Base-by-base conservation (phyloP, 1,140 invertebrate species). In the Cephus cinctus region DNA sequence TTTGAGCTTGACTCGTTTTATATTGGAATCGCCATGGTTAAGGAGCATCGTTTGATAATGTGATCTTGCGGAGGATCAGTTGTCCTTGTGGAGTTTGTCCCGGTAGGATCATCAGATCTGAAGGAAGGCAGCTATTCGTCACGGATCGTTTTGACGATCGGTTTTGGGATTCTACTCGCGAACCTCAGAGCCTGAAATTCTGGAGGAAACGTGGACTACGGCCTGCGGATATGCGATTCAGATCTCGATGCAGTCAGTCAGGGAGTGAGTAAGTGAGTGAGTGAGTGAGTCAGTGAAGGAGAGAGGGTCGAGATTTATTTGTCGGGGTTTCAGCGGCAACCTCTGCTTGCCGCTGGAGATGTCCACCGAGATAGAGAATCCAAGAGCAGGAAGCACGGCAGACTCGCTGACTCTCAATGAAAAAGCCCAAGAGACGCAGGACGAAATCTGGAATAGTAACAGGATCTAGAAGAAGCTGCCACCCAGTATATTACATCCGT, bases 321-420 rank as follows among this genome's bases (percentile, higher is more conserved):
- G 63, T 61, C 64, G 58, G 63, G 54, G 45, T 50, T 49, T 50
- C 45, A 56, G 62, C 57, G 54, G 57, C 56, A 55, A 59, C 50
- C 54, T 56, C 53, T 45, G 49, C 45, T 38, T 47, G 52, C 43
- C 52, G 54, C 54, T 27, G 47, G 57, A 69, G 71, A 75, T 72
- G 66, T 61, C 61, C 61, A 56, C 52, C 18, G 43, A 72, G 71
- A 72, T 70, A 75, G 56, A 49, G 50, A 49, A 52, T 61, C 61
- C 61, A 54, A 65, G 61, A 69, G 62, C 65, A 69, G 69, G 71
- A 72, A 71, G 64, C 67, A 59, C 59, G 52, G 61, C 57, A 60
- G 58, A 58, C 58, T 63, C 56, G 54, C 56, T 65, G 69, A 72
- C 68, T 72, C 63, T 70, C 65, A 72, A 74, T 73, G 71, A 69